phyloP scores from a whole-genome alignment of 2,888 invertebrate genomes.

The Sinopyrophorus schimmeli region DNA sequence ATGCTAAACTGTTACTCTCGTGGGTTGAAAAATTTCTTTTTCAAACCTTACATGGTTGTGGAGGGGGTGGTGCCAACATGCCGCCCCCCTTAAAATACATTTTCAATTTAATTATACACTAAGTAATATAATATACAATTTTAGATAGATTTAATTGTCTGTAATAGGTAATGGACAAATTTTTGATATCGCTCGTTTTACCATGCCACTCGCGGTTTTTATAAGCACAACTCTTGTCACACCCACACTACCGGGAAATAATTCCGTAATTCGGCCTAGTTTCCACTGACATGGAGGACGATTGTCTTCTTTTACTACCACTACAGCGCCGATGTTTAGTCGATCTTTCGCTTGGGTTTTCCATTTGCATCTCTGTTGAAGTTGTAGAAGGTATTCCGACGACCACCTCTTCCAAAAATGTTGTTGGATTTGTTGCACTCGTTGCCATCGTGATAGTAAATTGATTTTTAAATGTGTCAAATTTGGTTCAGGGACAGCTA shows the following conservation, averaged over 20 bases:
- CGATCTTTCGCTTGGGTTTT: not conserved
- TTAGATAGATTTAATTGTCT: no score
- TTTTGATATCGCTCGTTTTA: not conserved
- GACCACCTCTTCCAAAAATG: constrained; percentile 19
- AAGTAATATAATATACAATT: no score
- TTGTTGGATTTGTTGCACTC: not conserved
- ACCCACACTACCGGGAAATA: not conserved
- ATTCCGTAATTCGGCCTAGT: not conserved
- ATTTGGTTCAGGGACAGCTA: constrained; percentile 29
- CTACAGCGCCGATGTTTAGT: not conserved
- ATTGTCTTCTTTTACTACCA: no score
- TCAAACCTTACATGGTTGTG: no score
- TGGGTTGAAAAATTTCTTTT: no score
- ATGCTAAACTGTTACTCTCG: no score
- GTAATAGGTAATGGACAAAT: constrained; percentile 1
- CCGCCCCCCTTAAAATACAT: no score
- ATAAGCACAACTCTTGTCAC: not conserved
- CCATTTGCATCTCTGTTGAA: constrained; percentile 20
- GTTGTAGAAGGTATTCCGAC: constrained; percentile 15
- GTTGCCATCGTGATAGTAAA: constrained; percentile 6
- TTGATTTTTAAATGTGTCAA: not conserved
- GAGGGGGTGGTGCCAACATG: no score
- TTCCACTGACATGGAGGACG: not conserved
- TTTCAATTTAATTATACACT: no score
- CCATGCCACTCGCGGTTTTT: not conserved